These are phyloP conservation scores for Chiloscyllium punctatum DNA, from an alignment of 2,797 vertebrate species.

Conservation along the genomic window DNA sequence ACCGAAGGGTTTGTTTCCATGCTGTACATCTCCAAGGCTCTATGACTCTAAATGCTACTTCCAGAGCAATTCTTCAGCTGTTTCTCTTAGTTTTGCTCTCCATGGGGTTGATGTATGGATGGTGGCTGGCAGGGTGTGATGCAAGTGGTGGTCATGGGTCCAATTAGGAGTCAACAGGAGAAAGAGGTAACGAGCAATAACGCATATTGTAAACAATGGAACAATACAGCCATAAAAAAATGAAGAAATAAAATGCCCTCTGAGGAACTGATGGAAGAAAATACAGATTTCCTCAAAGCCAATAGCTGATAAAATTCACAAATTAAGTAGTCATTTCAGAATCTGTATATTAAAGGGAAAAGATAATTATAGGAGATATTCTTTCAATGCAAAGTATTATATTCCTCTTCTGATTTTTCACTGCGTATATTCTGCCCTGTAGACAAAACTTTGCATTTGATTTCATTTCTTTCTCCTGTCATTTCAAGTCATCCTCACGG, in stretches of 20 bases:
- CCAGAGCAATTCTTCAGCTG: too few relatives aligned
- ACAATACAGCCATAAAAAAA: neutral
- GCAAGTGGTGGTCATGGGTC: neutral
- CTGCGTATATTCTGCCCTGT: neutral
- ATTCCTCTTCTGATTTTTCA: neutral
- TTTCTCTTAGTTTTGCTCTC: neutral
- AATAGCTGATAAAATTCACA: neutral
- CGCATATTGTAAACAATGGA: neutral
- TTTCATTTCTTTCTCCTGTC: neutral
- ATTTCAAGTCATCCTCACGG: neutral
- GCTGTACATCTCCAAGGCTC: too few relatives aligned
- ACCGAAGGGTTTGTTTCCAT: too few relatives aligned
- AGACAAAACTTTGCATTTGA: neutral
- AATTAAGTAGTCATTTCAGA: neutral
- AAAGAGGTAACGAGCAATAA: neutral
- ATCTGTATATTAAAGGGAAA: neutral
- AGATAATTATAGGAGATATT: neutral
- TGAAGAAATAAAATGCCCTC: too few relatives aligned
- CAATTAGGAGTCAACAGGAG: neutral
- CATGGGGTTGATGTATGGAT: neutral
- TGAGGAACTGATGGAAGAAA: neutral
- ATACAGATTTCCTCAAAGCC: neutral
- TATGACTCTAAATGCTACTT: too few relatives aligned
- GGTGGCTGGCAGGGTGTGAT: neutral
- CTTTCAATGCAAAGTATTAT: neutral